Conservation (phyloP, 2,888 invertebrate species). For the Chrysina gloriosa region DNA sequence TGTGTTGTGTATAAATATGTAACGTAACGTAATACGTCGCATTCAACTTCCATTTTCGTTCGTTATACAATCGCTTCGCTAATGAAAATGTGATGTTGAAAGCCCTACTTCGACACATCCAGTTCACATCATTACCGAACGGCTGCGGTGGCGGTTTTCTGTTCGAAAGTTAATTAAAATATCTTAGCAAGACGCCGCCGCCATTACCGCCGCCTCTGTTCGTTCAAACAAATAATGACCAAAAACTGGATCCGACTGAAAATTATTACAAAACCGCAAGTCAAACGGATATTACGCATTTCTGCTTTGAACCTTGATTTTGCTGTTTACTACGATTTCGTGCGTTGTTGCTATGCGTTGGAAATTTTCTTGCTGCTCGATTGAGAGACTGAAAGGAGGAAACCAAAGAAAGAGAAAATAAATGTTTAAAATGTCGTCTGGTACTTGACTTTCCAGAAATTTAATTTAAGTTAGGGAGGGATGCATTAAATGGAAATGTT, state of each 20-base stretch:
- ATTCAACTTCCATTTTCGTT: not conserved
- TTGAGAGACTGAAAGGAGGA: too few relatives aligned
- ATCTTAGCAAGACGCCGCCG: not conserved
- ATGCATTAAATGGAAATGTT: too few relatives aligned
- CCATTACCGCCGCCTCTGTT: too few relatives aligned
- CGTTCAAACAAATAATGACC: constrained; percentile 5
- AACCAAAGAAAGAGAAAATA: too few relatives aligned
- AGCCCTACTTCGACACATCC: not conserved
- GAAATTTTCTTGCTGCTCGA: too few relatives aligned
- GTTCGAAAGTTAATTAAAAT: constrained; percentile 1
- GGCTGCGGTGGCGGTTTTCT: not conserved
- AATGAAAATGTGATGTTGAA: constrained; percentile 1
- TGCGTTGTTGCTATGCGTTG: too few relatives aligned
- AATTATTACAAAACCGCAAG: constrained; percentile 3
- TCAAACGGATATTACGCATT: constrained; percentile 5
- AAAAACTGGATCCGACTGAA: not conserved
- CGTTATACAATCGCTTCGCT: not conserved
- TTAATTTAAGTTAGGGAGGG: too few relatives aligned
- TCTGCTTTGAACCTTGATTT: too few relatives aligned
- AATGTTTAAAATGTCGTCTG: too few relatives aligned
- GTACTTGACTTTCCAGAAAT: too few relatives aligned
- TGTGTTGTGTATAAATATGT: too few relatives aligned
- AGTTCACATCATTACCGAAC: not conserved
- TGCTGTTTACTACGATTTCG: too few relatives aligned
- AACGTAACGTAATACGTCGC: not conserved